A percentile compares a stretch with the other conserved stretches of the same genome.
Conservation (phyloP, 64 coral and sea anemone species). For the Montipora sp. region DNA sequence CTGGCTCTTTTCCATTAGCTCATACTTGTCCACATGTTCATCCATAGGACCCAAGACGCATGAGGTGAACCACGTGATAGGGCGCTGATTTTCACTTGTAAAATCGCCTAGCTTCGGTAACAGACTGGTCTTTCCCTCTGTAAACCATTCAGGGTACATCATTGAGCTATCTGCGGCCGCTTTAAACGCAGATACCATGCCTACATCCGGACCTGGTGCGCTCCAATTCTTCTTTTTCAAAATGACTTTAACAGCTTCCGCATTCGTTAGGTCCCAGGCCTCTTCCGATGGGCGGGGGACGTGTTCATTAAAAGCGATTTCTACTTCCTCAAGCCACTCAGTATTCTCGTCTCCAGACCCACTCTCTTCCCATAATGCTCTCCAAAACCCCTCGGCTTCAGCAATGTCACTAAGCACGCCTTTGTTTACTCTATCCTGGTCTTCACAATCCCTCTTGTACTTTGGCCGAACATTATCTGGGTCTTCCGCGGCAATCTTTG, state of each 20-base stretch:
- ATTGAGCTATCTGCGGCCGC: not conserved
- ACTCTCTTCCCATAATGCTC: too few relatives aligned
- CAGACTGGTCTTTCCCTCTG: slow-evolving; percentile 24
- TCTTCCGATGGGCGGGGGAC: not conserved
- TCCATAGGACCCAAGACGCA: too few relatives aligned
- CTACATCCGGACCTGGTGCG: slow-evolving; percentile 8
- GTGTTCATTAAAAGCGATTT: not conserved
- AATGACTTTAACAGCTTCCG: not conserved
- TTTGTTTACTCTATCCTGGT: too few relatives aligned
- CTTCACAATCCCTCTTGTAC: too few relatives aligned
- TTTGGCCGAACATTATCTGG: too few relatives aligned
- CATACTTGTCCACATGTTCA: not conserved
- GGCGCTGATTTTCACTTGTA: slow-evolving; percentile 58
- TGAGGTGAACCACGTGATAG: slow-evolving; percentile 66
- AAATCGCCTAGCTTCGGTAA: not conserved
- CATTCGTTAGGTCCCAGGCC: not conserved
- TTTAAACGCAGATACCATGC: not conserved
- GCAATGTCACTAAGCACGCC: not conserved
- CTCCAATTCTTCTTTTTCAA: slow-evolving; percentile 1
- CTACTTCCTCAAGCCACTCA: not conserved
- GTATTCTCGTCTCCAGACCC: too few relatives aligned
- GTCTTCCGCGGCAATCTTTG: too few relatives aligned
- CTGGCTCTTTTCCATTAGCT: too few relatives aligned
- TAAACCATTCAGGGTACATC: slow-evolving; percentile 10
- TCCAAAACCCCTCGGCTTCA: too few relatives aligned